Percentiles rank a stretch among this genome's conserved stretches.
Conservation (phyloP, 1,140 invertebrate genomes). For the Sminthurides bifidus region DNA sequence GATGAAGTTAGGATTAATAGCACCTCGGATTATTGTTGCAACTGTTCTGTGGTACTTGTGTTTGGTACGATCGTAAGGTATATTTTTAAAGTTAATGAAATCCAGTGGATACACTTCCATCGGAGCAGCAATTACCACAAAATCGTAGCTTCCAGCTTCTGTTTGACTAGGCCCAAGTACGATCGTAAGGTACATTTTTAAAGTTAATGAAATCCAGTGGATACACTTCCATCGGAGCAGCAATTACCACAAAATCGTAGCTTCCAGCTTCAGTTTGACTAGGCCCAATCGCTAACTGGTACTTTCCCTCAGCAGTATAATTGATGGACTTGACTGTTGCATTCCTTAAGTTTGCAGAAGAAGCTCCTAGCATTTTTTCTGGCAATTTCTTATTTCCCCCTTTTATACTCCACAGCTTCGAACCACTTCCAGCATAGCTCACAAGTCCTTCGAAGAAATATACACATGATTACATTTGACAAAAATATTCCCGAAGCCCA, state of each 20-base stretch:
- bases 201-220: constrained; percentile 39
- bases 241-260: constrained; percentile 51
- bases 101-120: constrained; percentile 34
- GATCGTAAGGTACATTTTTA: constrained; percentile 6
- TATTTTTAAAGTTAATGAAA: constrained; percentile 37
- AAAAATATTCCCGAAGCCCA: too few relatives aligned
- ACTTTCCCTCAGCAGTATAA: constrained; percentile 9
- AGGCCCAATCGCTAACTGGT: not conserved
- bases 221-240: constrained; percentile 40
- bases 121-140: constrained; percentile 49
- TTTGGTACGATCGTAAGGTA: constrained; percentile 4
- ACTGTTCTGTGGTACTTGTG: constrained; percentile 37
- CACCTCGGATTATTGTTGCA: constrained; percentile 47
- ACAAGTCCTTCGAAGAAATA: constrained; percentile 37
- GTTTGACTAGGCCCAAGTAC: not conserved
- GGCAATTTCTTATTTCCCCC: constrained; percentile 50
- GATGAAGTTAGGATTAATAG: constrained; percentile 36
- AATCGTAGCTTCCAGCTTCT: constrained; percentile 44
- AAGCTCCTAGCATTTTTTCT: constrained; percentile 38
- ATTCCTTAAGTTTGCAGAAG: constrained; percentile 29
- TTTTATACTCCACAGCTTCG: constrained; percentile 47
- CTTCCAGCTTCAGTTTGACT: constrained; percentile 32
- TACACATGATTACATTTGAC: not conserved
- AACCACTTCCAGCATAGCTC: constrained; percentile 45
- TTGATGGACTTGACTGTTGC: constrained; percentile 9